Conservation (phyloP, 1,140 invertebrate genomes). For the Caenorhabditis remanei region DNA sequence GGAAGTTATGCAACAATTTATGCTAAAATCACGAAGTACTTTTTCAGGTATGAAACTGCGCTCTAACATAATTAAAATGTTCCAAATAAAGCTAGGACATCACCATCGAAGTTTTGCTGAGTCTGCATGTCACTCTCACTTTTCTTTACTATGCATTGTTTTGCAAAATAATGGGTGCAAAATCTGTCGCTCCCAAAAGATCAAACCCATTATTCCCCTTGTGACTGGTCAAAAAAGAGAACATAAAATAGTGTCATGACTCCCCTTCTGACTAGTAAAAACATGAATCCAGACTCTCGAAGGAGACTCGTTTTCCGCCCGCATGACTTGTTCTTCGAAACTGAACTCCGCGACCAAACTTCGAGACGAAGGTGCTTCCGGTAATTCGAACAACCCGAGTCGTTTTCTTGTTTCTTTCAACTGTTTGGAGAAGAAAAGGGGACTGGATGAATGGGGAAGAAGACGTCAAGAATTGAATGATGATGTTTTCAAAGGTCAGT, state of each 20-base stretch:
- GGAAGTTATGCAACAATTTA: no score
- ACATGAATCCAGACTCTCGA: constrained; percentile 34
- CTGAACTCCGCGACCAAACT: constrained; percentile 49
- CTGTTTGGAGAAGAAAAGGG: not conserved
- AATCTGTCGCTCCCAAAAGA: not conserved
- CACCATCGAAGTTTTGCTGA: no score
- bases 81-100: no score
- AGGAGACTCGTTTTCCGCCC: constrained; percentile 34
- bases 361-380: constrained; percentile 33
- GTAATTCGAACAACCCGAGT: constrained; percentile 31
- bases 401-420: not conserved
- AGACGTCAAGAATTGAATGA: constrained; percentile 32
- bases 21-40: no score
- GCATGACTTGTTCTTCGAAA: constrained; percentile 51
- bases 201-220: not conserved
- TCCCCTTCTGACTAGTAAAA: not conserved
- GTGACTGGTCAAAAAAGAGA: constrained; percentile 30
- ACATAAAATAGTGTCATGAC: not conserved
- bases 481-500: constrained; percentile 7
- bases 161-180: not conserved
- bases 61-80: no score
- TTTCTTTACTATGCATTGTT: no score
- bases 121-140: no score
- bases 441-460: not conserved
- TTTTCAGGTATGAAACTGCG: no score